Evolutionary conservation across 1,140 invertebrate genomes (phyloP).

Genomic region (Hyposmocoma kahamanoa): DNA sequence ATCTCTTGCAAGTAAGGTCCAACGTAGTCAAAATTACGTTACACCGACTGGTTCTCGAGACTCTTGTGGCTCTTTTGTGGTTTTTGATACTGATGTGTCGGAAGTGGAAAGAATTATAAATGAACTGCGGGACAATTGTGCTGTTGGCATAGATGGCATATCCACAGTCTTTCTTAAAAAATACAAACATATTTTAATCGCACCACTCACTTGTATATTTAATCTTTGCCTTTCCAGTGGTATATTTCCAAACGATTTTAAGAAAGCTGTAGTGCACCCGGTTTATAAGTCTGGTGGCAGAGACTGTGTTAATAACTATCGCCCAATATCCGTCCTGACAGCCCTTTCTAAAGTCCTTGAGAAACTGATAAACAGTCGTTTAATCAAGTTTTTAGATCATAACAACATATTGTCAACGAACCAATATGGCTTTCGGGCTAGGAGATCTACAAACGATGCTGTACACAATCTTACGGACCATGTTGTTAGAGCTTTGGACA

Average conservation of each 20-base stretch:
- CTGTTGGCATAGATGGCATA: conserved; percentile 18
- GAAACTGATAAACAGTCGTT: too few species aligned
- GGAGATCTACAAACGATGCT: too few species aligned
- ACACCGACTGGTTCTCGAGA: too few species aligned
- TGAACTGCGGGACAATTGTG: conserved; percentile 4
- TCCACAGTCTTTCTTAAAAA: conserved; percentile 11
- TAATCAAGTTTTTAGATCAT: too few species aligned
- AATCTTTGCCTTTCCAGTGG: conserved; percentile 8
- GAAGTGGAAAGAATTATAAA: conserved; percentile 8
- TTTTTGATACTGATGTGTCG: conserved; percentile 4
- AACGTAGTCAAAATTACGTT: too few species aligned
- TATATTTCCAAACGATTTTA: conserved; percentile 8
- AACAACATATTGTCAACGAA: too few species aligned
- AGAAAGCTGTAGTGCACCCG: conserved; percentile 10
- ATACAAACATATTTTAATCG: not conserved
- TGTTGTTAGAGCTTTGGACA: too few species aligned
- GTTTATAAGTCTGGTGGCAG: conserved; percentile 7
- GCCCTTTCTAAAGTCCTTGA: too few species aligned
- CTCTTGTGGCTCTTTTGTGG: conserved; percentile 9
- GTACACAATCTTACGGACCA: too few species aligned
- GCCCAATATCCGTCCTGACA: conserved; percentile 16
- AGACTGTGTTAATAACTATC: conserved; percentile 6
- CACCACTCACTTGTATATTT: conserved; percentile 5
- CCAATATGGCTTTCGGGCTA: too few species aligned
- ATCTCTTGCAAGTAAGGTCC: too few species aligned